Conservation (phyloP, 1,140 invertebrate species). For the Atta texana region DNA sequence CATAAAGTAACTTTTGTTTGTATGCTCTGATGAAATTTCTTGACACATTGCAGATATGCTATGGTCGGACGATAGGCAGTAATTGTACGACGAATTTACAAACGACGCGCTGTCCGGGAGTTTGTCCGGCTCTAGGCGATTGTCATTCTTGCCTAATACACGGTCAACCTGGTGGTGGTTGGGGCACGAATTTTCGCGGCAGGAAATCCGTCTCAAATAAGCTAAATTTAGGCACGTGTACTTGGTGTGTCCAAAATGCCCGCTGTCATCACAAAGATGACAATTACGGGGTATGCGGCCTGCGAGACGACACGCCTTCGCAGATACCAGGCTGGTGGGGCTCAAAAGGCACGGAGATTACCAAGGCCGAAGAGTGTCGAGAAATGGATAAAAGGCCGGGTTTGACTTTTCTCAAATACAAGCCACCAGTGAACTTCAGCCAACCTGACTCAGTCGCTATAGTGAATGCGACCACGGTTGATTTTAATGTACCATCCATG, state of each 20-base stretch:
- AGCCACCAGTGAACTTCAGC: slow-evolving; percentile 93
- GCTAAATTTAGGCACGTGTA: slow-evolving; percentile 92
- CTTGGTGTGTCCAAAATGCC: slow-evolving; percentile 97
- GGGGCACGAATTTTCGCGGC: slow-evolving; percentile 83
- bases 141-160: slow-evolving; percentile 96
- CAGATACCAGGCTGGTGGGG: slow-evolving; percentile 96
- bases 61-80: slow-evolving; percentile 93
- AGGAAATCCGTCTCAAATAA: slow-evolving; percentile 91
- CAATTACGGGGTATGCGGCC: slow-evolving; percentile 93
- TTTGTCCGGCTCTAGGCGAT: slow-evolving; percentile 94
- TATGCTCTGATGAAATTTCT: slow-evolving; percentile 13
- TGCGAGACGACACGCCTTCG: slow-evolving; percentile 91
- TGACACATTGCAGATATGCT: slow-evolving; percentile 88
- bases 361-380: slow-evolving; percentile 92
- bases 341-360: slow-evolving; percentile 92
- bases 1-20: slow-evolving; percentile 7
- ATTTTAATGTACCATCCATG: slow-evolving; percentile 90
- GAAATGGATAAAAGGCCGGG: slow-evolving; percentile 93
- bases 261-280: slow-evolving; percentile 95
- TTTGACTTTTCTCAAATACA: slow-evolving; percentile 95
- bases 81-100: slow-evolving; percentile 95
- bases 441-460: slow-evolving; percentile 95
- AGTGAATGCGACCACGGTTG: slow-evolving; percentile 93
- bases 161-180: slow-evolving; percentile 86
- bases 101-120: slow-evolving; percentile 94